Conservation (phyloP, 1,140 invertebrate genomes). For the Drosophila bifasciata region DNA sequence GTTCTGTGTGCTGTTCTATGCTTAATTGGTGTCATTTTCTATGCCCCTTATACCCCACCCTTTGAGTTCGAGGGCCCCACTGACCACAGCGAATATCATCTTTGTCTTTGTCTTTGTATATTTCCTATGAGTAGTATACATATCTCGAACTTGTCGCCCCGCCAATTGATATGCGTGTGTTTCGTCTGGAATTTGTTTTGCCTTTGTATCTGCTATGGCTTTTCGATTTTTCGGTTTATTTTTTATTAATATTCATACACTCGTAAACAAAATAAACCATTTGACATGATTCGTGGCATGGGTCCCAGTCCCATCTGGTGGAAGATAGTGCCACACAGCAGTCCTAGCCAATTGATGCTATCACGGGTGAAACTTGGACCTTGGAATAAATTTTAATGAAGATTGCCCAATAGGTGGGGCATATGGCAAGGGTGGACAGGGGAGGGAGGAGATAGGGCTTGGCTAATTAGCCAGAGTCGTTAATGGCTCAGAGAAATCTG, state of each 20-base stretch:
- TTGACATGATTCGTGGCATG: constrained; percentile 36
- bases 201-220: constrained; percentile 20
- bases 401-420: constrained; percentile 3
- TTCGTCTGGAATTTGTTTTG: constrained; percentile 27
- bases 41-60: too few species aligned
- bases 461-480: too few species aligned
- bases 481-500: too few species aligned
- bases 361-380: background rate
- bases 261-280: constrained; percentile 34
- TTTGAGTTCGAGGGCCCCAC: too few species aligned
- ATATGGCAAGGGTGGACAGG: too few species aligned
- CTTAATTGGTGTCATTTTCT: constrained; percentile 29
- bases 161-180: constrained; percentile 56
- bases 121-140: too few species aligned
- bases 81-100: constrained; percentile 2
- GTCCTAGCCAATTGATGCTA: background rate
- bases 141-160: constrained; percentile 1
- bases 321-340: constrained; percentile 14
- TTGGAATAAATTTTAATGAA: background rate
- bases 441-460: too few species aligned
- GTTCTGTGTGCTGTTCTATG: background rate
- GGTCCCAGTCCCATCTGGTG: constrained; percentile 2
- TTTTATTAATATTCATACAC: constrained; percentile 53
- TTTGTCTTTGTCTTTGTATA: background rate
- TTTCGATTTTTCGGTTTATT: background rate